A percentile compares a stretch with the other conserved stretches of the same genome.
Evolutionary conservation across 2,797 vertebrate species (phyloP).

Genomic region (Leptatherina wallacei): DNA sequence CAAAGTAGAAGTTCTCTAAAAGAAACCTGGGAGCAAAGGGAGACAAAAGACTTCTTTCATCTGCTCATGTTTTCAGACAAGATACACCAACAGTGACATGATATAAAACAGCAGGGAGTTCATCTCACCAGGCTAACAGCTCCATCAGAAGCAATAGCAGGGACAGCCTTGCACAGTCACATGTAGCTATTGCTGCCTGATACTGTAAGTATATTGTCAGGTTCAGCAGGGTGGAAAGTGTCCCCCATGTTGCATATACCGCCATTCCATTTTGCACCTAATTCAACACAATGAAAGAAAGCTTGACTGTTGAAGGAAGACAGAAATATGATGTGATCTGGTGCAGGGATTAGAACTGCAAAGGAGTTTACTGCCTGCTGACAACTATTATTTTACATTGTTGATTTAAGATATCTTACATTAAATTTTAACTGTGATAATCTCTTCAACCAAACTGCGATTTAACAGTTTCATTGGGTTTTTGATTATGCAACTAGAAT

Average conservation of each 20-base stretch:
- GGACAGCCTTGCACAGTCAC: slow-evolving; percentile 60
- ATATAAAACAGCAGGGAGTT: slow-evolving; percentile 9
- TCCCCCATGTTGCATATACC: slow-evolving; percentile 78
- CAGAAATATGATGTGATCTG: background rate
- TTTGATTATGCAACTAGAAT: background rate
- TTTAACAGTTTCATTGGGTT: background rate
- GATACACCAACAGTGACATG: slow-evolving; percentile 1
- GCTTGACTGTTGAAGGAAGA: background rate
- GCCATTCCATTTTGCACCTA: slow-evolving; percentile 87
- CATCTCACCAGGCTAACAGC: slow-evolving; percentile 70
- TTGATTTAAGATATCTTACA: background rate
- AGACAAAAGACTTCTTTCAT: slow-evolving; percentile 1
- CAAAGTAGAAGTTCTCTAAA: slow-evolving; percentile 83
- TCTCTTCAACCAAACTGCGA: no score
- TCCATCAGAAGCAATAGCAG: slow-evolving; percentile 69
- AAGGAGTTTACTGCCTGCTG: background rate
- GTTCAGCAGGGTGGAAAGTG: slow-evolving; percentile 78
- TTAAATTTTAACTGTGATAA: background rate
- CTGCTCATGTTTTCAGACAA: background rate
- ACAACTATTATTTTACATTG: background rate
- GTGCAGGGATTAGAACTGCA: background rate
- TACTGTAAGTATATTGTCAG: slow-evolving; percentile 80
- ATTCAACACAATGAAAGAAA: slow-evolving; percentile 7
- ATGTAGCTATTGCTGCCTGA: slow-evolving; percentile 41
- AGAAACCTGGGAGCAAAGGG: slow-evolving; percentile 76